Percentiles rank a stretch among this genome's conserved stretches.
phyloP scores from a whole-genome alignment of 2,113 vertebrate genomes.

The Ptyas mucosa region DNA sequence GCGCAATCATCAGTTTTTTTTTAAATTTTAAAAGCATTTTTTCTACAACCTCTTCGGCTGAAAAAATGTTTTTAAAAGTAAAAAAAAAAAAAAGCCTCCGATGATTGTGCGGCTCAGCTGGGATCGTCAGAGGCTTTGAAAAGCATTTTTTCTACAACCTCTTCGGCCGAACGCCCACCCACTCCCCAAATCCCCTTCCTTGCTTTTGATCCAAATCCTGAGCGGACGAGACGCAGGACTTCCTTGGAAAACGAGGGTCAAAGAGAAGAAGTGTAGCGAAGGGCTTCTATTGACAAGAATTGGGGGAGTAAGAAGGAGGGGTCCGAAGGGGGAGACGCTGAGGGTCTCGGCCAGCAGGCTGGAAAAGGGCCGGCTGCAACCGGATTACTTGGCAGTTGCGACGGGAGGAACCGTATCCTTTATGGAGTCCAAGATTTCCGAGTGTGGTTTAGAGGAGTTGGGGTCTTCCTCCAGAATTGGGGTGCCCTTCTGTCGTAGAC shows the following conservation, averaged over 20 bases:
- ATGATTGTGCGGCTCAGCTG: no score
- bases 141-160: no score
- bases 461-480: constrained; percentile 70
- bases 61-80: no score
- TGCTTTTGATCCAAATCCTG: background rate
- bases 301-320: background rate
- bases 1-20: no score
- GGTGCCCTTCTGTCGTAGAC: constrained; percentile 71
- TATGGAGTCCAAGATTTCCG: background rate
- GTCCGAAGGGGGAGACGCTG: background rate
- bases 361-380: no score
- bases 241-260: background rate
- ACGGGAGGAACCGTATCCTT: background rate
- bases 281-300: background rate
- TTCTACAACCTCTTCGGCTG: no score
- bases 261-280: no score
- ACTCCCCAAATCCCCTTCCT: background rate
- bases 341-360: background rate
- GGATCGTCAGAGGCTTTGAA: no score
- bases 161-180: no score
- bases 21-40: no score
- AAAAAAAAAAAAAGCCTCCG: no score
- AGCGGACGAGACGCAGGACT: background rate
- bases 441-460: background rate
- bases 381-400: background rate